Evolutionary conservation across 1,140 invertebrate species (phyloP).

Genomic region (Drosophila jambulina): DNA sequence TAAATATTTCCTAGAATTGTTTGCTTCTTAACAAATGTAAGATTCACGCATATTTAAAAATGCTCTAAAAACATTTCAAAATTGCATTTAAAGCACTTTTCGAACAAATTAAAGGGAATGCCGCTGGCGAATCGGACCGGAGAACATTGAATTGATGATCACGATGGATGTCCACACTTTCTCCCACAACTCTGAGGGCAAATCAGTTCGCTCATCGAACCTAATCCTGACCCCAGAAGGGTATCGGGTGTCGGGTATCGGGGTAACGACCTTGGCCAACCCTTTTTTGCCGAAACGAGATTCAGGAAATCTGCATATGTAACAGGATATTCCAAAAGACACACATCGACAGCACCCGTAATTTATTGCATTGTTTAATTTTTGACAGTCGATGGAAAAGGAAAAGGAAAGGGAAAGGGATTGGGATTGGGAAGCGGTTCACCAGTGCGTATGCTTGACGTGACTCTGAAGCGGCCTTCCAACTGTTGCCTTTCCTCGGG

Average conservation of each 20-base stretch:
- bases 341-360: constrained; percentile 63
- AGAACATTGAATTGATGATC: constrained; percentile 14
- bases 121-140: not conserved
- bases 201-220: constrained; percentile 42
- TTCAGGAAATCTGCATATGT: constrained; percentile 9
- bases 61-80: too few species aligned
- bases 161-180: constrained; percentile 5
- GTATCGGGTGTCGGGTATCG: constrained; percentile 11
- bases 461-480: constrained; percentile 20
- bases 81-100: too few species aligned
- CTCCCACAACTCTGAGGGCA: constrained; percentile 3
- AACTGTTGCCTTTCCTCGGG: constrained; percentile 29
- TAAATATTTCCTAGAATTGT: not conserved
- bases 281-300: constrained; percentile 1
- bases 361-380: constrained; percentile 78
- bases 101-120: not conserved
- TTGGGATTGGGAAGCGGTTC: constrained; percentile 9
- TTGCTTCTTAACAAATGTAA: too few species aligned
- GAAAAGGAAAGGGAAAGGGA: not conserved
- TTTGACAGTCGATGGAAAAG: constrained; percentile 41
- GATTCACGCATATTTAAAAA: not conserved
- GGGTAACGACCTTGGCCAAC: constrained; percentile 35
- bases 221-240: constrained; percentile 20
- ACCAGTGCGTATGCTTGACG: constrained; percentile 75
- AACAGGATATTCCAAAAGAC: not conserved